phyloP scores from a whole-genome alignment of 2,888 invertebrate species.

The Drosophila yooni region DNA sequence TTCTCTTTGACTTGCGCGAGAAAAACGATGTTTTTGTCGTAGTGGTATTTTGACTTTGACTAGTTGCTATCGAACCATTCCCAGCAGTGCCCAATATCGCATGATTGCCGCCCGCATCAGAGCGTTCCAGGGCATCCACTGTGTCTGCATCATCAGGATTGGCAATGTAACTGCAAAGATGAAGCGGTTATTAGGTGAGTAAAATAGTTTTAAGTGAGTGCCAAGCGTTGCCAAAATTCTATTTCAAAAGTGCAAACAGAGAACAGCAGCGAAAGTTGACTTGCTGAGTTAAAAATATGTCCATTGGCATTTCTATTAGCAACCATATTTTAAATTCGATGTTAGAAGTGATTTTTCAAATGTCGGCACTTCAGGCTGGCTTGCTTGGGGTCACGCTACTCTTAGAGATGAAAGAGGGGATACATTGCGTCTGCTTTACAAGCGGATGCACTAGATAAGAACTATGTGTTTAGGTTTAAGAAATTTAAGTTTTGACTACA shows the following conservation, averaged over 20 bases:
- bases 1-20: constrained; percentile 84
- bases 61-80: constrained; percentile 63
- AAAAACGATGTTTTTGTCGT: constrained; percentile 83
- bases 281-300: no score
- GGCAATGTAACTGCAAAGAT: constrained; percentile 77
- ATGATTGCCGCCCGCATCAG: constrained; percentile 47
- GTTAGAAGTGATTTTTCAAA: no score
- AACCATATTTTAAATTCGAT: no score
- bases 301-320: no score
- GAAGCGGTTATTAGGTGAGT: constrained; percentile 4
- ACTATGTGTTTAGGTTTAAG: no score
- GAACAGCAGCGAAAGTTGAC: no score
- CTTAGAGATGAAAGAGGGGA: no score
- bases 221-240: neutral
- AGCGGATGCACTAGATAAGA: no score
- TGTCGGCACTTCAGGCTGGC: no score
- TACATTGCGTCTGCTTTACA: no score
- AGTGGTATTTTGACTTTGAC: constrained; percentile 63
- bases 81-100: constrained; percentile 39
- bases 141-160: constrained; percentile 80
- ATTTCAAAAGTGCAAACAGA: neutral
- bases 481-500: no score
- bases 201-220: neutral
- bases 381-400: no score
- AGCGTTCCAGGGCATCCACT: constrained; percentile 56